Evolutionary conservation across 2,888 invertebrate species (phyloP).

Genomic region (Odontothrips loti): DNA sequence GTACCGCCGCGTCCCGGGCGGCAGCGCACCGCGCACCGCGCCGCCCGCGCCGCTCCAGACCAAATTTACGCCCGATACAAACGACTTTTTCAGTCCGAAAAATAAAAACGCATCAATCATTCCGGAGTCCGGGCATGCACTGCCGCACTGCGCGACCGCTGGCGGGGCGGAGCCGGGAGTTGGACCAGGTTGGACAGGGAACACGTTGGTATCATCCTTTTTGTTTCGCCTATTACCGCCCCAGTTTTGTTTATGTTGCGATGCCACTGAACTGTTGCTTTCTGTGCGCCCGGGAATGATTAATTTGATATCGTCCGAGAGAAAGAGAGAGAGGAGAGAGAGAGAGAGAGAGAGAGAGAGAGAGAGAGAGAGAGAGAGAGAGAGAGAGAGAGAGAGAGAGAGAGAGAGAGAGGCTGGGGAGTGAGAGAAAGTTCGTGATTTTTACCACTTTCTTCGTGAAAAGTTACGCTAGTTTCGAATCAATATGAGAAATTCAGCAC

Average conservation of each 20-base stretch:
- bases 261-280: not conserved
- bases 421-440: no score
- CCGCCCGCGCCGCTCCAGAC: not conserved
- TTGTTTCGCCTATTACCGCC: not conserved
- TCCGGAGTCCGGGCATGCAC: not conserved
- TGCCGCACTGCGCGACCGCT: not conserved
- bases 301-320: not conserved
- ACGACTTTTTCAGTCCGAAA: slow-evolving; percentile 26
- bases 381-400: no score
- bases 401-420: no score
- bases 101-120: slow-evolving; percentile 23
- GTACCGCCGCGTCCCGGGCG: not conserved
- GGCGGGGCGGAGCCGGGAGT: not conserved
- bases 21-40: not conserved
- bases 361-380: no score
- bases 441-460: no score
- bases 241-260: not conserved
- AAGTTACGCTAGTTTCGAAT: no score
- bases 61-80: slow-evolving; percentile 24
- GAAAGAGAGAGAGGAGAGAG: no score
- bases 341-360: no score
- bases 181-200: not conserved
- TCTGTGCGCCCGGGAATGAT: not conserved
- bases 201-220: slow-evolving; percentile 12
- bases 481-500: no score